phyloP scores from a whole-genome alignment of 2,113 vertebrate genomes.

The Tragelaphus imberbis region DNA sequence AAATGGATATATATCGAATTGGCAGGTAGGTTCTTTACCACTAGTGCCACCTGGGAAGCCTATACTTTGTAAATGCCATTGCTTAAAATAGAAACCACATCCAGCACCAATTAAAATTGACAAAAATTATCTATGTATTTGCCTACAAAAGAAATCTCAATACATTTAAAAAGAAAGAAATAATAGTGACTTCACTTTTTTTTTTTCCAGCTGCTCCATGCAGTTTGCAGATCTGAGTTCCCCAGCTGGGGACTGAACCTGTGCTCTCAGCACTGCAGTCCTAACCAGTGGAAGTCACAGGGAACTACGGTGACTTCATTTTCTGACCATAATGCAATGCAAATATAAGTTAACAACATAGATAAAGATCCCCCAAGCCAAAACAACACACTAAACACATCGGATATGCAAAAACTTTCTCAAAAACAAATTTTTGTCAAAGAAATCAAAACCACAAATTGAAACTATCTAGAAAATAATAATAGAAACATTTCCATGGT shows the following conservation, averaged over 20 bases:
- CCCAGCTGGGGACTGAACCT: neutral
- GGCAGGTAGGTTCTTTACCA: neutral
- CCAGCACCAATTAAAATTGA: neutral
- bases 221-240: neutral
- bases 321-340: neutral
- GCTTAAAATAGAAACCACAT: neutral
- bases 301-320: neutral
- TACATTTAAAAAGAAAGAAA: neutral
- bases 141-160: neutral
- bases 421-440: neutral
- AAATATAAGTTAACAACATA: neutral
- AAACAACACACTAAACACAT: neutral
- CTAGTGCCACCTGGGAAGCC: neutral
- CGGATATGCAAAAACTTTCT: neutral
- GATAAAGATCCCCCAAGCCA: neutral
- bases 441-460: neutral
- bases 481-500: neutral
- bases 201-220: neutral
- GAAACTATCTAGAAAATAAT: neutral
- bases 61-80: neutral
- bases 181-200: neutral
- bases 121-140: neutral
- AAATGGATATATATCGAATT: neutral
- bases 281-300: neutral
- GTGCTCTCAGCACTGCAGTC: neutral